Evolutionary conservation across 53 echinoderm and acorn worm genomes (phyloP).

Genomic region (Astropecten irregularis): DNA sequence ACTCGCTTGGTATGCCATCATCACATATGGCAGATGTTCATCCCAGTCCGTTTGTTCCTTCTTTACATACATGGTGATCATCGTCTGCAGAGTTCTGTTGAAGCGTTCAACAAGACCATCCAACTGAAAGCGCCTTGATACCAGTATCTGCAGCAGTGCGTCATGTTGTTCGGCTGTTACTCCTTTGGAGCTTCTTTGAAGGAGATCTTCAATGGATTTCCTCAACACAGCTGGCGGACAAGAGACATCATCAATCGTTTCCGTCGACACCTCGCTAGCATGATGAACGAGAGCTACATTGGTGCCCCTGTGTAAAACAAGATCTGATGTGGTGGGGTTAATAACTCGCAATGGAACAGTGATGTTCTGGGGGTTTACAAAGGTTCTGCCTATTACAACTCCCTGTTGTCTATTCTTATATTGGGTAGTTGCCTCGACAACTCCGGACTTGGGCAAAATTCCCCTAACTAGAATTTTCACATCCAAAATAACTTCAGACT

Average conservation of each 20-base stretch:
- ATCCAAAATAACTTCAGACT: neutral
- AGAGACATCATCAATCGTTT: neutral
- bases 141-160: neutral
- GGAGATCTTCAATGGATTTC: neutral
- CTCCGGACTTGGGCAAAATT: neutral
- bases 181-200: neutral
- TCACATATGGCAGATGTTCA: neutral
- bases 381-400: neutral
- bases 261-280: neutral
- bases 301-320: conserved; percentile 7
- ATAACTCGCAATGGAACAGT: conserved; percentile 14
- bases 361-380: neutral
- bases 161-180: neutral
- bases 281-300: neutral
- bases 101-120: too few species aligned
- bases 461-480: neutral
- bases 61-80: too few species aligned
- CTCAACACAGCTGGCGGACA: neutral
- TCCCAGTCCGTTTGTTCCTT: too few species aligned
- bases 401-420: neutral
- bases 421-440: neutral
- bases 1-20: too few species aligned
- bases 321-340: conserved; percentile 20
- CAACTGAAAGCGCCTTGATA: too few species aligned
- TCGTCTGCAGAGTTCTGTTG: too few species aligned